phyloP scores from a whole-genome alignment of 92 coral and sea anemone species.

The Phymanthus crucifer region DNA sequence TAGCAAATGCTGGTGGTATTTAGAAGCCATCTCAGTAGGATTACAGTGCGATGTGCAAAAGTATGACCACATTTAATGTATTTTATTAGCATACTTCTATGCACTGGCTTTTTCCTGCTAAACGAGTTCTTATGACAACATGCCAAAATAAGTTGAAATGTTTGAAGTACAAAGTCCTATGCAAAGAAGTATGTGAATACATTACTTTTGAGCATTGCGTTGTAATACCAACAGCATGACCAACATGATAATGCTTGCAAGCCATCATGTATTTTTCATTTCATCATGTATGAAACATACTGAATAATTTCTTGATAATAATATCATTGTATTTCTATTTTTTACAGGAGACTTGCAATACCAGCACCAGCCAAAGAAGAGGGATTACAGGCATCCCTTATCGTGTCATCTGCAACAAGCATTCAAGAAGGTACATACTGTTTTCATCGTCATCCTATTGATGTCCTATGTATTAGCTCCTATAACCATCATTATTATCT shows the following conservation, averaged over 20 bases:
- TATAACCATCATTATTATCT: not conserved
- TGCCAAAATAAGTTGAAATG: too few species aligned
- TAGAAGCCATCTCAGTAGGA: too few species aligned
- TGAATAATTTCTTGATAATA: not conserved
- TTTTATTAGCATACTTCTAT: not conserved
- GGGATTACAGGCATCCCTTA: not conserved
- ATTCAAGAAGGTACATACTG: conserved; percentile 16
- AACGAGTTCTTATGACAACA: too few species aligned
- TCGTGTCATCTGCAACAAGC: not conserved
- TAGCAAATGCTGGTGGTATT: too few species aligned
- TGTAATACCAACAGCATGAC: not conserved
- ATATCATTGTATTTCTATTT: not conserved
- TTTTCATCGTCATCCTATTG: not conserved
- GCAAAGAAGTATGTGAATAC: too few species aligned
- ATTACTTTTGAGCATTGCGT: too few species aligned
- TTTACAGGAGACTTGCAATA: conserved; percentile 1
- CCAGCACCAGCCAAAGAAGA: not conserved
- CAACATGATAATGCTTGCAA: too few species aligned
- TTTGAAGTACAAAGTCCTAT: too few species aligned
- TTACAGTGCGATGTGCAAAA: too few species aligned
- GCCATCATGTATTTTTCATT: not conserved
- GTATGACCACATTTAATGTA: too few species aligned
- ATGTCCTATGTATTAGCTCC: not conserved
- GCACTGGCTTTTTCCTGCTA: not conserved
- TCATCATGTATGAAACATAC: not conserved